Evolutionary conservation across 2,888 invertebrate species (phyloP).

Genomic region (Hermaeophaga mercurialis): DNA sequence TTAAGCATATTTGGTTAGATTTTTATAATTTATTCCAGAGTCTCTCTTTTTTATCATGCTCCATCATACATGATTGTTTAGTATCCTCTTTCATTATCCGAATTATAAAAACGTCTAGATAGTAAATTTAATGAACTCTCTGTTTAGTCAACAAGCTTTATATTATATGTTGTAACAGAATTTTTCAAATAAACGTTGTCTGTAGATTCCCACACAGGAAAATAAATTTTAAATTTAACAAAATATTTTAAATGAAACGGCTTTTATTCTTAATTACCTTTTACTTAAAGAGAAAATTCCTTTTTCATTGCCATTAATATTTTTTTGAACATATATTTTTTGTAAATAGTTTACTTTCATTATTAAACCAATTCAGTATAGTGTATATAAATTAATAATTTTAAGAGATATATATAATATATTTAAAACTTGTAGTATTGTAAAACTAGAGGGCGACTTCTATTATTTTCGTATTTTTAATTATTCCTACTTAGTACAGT

Average conservation of each 20-base stretch:
- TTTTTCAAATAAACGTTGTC: no score
- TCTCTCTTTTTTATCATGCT: no score
- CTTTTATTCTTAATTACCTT: not conserved
- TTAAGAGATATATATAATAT: slow-evolving; percentile 38
- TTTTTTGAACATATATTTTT: slow-evolving; percentile 11
- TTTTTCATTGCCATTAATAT: slow-evolving; percentile 17
- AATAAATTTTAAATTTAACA: no score
- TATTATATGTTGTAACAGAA: no score
- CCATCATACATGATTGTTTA: no score
- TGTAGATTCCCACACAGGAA: no score
- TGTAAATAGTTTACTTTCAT: slow-evolving; percentile 13
- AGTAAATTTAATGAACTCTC: no score
- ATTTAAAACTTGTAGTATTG: slow-evolving; percentile 27
- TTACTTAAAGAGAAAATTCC: not conserved
- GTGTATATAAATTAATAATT: slow-evolving; percentile 19
- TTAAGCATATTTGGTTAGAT: no score
- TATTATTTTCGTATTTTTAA: slow-evolving; percentile 27
- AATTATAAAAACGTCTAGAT: no score
- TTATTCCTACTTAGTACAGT: slow-evolving; percentile 10
- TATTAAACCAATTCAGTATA: slow-evolving; percentile 21
- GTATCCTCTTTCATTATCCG: no score
- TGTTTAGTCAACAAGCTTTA: no score
- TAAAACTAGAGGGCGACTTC: slow-evolving; percentile 32
- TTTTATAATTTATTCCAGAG: no score
- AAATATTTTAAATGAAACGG: not conserved